These are phyloP conservation scores for Tenthredo mesomela DNA, from an alignment of 2,888 invertebrate genomes.

Conservation along the genomic window DNA sequence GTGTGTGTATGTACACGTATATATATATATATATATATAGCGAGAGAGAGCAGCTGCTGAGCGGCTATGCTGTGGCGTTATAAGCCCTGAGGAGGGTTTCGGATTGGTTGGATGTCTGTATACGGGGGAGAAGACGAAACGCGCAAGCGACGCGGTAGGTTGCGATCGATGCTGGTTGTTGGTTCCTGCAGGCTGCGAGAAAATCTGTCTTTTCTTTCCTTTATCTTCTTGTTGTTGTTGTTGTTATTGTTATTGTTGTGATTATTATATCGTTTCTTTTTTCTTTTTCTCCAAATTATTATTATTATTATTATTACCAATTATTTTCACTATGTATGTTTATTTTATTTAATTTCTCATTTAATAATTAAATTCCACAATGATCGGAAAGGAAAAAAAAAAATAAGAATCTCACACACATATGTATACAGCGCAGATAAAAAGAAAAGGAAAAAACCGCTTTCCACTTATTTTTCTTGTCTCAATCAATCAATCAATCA, in stretches of 20 bases:
- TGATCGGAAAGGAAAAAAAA: neutral
- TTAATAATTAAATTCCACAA: neutral
- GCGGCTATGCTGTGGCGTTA: neutral
- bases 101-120: neutral
- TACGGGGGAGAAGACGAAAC: slow-evolving; percentile 2
- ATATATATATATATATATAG: too few relatives aligned
- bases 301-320: too few relatives aligned
- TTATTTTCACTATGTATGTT: neutral
- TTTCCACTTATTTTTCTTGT: neutral
- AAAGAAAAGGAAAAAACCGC: neutral
- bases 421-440: neutral
- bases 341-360: too few relatives aligned
- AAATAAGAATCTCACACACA: neutral
- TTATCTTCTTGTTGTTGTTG: neutral
- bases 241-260: neutral
- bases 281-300: too few relatives aligned
- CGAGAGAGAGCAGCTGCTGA: neutral
- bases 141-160: slow-evolving; percentile 36
- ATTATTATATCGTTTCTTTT: neutral
- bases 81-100: neutral
- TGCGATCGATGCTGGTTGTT: slow-evolving; percentile 14
- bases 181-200: neutral
- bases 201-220: neutral
- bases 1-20: too few relatives aligned
- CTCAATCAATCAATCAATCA: neutral